phyloP scores from a whole-genome alignment of 2,888 invertebrate genomes.

The Chrysolina americana region DNA sequence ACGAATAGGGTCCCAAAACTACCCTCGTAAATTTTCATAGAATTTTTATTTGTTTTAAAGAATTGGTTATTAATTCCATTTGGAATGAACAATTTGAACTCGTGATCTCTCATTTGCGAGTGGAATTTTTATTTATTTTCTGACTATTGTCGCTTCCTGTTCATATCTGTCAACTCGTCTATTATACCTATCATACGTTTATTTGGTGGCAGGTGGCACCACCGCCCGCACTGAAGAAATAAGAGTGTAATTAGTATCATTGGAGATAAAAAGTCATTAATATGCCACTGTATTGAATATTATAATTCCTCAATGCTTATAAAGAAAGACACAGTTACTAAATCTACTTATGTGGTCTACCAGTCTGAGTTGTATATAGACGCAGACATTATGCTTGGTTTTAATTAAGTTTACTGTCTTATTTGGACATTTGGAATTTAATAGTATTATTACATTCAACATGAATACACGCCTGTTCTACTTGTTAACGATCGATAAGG shows the following conservation, averaged over 20 bases:
- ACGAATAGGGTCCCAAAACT: no score
- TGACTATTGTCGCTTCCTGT: no score
- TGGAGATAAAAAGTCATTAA: conserved; percentile 31
- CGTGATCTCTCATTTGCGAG: no score
- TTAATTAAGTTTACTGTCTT: conserved; percentile 27
- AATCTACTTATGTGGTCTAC: conserved; percentile 34
- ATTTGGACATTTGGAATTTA: conserved; percentile 34
- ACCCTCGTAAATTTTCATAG: no score
- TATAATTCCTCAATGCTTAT: conserved; percentile 14
- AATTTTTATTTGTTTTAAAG: no score
- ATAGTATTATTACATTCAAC: conserved; percentile 25
- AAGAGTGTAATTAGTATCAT: conserved; percentile 30
- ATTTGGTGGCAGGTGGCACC: neutral
- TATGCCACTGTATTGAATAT: conserved; percentile 30
- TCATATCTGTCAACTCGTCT: no score
- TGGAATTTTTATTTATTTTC: no score
- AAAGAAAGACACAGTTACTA: conserved; percentile 27
- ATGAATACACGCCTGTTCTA: conserved; percentile 13
- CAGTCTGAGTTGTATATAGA: conserved; percentile 23
- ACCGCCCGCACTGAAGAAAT: conserved; percentile 30
- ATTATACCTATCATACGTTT: neutral
- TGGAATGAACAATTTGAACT: no score
- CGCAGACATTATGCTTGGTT: conserved; percentile 19
- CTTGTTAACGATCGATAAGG: conserved; percentile 19
- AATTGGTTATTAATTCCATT: no score